Evolutionary conservation across 2,888 invertebrate species (phyloP).

Genomic region (Drosophila eohydei): DNA sequence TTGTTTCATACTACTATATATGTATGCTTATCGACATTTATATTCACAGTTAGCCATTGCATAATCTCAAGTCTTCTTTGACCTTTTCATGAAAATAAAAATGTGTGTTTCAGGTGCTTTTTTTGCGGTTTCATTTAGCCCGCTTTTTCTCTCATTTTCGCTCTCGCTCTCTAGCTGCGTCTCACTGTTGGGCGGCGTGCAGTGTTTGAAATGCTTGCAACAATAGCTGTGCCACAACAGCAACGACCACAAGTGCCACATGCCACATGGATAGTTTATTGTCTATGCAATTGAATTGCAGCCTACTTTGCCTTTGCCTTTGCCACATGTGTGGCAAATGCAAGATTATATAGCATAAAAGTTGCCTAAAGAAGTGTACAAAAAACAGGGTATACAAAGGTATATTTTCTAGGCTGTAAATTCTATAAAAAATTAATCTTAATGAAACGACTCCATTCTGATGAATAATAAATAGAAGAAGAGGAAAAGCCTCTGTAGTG

Average conservation of each 20-base stretch:
- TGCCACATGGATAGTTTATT: conserved; percentile 42
- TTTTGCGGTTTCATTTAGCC: conserved; percentile 18
- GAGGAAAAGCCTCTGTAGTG: no score
- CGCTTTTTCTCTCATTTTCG: neutral
- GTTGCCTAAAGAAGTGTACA: neutral
- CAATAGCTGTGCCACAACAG: conserved; percentile 14
- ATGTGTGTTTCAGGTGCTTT: conserved; percentile 13
- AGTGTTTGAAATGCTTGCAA: conserved; percentile 16
- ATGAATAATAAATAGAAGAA: no score
- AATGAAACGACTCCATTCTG: no score
- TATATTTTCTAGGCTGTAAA: no score
- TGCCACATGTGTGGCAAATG: conserved; percentile 16
- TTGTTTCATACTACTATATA: neutral
- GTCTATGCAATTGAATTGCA: conserved; percentile 31
- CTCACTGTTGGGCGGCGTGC: conserved; percentile 16
- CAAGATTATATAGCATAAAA: neutral
- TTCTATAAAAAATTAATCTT: no score
- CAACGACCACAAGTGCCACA: conserved; percentile 18
- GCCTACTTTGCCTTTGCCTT: conserved; percentile 12
- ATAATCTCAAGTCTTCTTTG: conserved; percentile 32
- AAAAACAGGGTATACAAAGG: neutral
- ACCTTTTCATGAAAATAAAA: conserved; percentile 44
- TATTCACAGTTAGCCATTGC: neutral
- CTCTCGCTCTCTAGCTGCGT: no score
- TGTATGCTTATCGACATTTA: neutral